Evolutionary conservation across 2,113 vertebrate species (phyloP).

Genomic region (Diadophis punctatus): DNA sequence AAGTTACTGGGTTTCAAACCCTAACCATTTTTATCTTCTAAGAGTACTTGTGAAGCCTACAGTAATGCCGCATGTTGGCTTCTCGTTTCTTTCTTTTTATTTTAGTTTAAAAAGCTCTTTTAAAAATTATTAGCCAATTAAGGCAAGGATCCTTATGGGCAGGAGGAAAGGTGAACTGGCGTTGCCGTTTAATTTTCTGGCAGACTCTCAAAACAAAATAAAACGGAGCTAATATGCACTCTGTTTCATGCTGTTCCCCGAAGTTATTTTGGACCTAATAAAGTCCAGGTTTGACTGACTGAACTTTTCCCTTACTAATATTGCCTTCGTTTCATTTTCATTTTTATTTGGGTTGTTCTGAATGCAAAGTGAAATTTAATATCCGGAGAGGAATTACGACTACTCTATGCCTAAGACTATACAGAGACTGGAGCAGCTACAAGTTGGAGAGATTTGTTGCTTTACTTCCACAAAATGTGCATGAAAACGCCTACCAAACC

Average conservation of each 20-base stretch:
- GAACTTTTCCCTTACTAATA: background rate
- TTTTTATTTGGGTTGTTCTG: background rate
- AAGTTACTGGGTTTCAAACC: background rate
- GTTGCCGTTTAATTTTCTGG: background rate
- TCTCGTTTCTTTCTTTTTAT: background rate
- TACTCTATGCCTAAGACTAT: background rate
- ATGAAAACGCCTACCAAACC: background rate
- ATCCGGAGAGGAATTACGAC: background rate
- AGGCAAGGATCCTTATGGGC: background rate
- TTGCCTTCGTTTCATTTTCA: background rate
- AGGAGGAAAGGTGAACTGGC: background rate
- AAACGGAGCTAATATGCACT: background rate
- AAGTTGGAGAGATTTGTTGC: background rate
- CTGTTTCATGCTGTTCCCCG: background rate
- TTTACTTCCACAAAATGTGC: background rate
- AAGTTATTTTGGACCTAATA: background rate
- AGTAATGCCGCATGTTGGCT: background rate
- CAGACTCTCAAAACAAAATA: background rate
- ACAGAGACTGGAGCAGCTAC: background rate
- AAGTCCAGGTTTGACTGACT: background rate
- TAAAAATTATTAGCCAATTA: background rate
- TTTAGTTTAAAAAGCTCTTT: background rate
- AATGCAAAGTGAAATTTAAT: background rate
- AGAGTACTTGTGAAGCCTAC: background rate
- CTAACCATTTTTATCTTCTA: background rate